Evolutionary conservation across 2,113 vertebrate genomes (phyloP), one percentile per base, ranked within the genome.

Genomic region (Scatophagus argus): DNA sequence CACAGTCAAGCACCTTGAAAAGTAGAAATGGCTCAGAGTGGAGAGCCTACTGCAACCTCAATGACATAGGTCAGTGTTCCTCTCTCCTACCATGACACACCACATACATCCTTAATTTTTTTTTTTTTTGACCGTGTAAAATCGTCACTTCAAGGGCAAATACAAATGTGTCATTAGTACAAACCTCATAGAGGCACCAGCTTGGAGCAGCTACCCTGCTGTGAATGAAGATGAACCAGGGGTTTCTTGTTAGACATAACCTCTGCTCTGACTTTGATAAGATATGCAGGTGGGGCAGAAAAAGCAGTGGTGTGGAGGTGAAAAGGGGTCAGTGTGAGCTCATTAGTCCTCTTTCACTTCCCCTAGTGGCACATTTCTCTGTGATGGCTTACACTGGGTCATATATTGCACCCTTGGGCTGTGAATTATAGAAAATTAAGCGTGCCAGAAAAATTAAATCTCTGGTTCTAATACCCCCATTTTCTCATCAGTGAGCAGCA

Each of bases 41-140:
- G 97, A 97, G 96, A 92, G 93, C 96, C 65, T 98, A 97, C 96
- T 96, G 96, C 95, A 98, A 95, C 94, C 95, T 97, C 92, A 97
- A 95, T 88, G 96, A 97, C 90, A 94, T 98, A 91, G 97, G 97
- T 99, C 86, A 96, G 97, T 97, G 31, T 23, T 47, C 9, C 25
- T 54, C 66, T 78, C 67, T 66, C 63, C 69, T 29, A 6, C 63
- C 29, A 39, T 38, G 32, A 65, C 19, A 34, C 43, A 32, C 17
- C 39, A 61, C 56, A 32, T 62, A 43, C 39, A 23, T 27, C n/a
- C 31, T 17, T 51, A 54, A 51, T 54, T 51, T 64, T 54, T 17
- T 51, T 51, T 47, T 54, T 51, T 64, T 54, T 76, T 19, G 39
- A 74, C 69, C 60, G 79, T 74, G 39, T 58, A 56, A 38, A 51